A percentile compares a stretch with the other conserved stretches of the same genome.
These are phyloP conservation scores for Cnemophilus loriae DNA, from an alignment of 2,113 vertebrate species.

Conservation along the genomic window DNA sequence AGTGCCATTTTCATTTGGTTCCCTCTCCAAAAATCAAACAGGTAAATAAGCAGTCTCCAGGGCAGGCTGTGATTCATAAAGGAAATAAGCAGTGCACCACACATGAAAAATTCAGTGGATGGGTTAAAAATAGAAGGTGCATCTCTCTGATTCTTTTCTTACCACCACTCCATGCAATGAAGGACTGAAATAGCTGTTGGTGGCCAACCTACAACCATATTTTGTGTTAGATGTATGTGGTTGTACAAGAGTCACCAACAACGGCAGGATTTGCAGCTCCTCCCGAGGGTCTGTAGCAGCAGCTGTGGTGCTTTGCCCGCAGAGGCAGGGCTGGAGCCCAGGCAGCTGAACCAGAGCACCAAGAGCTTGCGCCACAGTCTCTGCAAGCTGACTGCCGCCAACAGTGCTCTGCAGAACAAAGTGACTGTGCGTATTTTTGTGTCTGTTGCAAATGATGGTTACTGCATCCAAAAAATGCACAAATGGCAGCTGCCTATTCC, in stretches of 20 bases:
- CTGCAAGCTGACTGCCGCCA: rapidly evolving
- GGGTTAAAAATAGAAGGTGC: neutral
- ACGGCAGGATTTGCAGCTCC: neutral
- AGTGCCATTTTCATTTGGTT: neutral
- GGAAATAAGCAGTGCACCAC: neutral
- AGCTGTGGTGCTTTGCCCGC: neutral
- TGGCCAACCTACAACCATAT: neutral
- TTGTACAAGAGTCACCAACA: neutral
- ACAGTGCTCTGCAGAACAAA: neutral
- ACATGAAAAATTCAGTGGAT: neutral
- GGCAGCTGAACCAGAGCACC: neutral
- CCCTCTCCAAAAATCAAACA: neutral
- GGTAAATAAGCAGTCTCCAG: neutral
- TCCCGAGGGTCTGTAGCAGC: neutral
- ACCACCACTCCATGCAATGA: neutral
- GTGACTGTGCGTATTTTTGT: neutral
- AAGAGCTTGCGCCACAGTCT: neutral
- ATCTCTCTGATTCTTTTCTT: neutral
- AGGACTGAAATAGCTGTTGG: neutral
- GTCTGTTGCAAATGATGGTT: neutral
- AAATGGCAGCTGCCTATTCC: neutral
- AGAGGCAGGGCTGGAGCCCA: neutral
- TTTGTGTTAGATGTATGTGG: neutral
- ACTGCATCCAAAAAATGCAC: neutral
- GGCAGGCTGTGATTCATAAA: neutral